A percentile compares a stretch with the other conserved stretches of the same genome.
Conservation (phyloP, 2,797 vertebrate genomes). For the Syngnathus rostellatus region DNA sequence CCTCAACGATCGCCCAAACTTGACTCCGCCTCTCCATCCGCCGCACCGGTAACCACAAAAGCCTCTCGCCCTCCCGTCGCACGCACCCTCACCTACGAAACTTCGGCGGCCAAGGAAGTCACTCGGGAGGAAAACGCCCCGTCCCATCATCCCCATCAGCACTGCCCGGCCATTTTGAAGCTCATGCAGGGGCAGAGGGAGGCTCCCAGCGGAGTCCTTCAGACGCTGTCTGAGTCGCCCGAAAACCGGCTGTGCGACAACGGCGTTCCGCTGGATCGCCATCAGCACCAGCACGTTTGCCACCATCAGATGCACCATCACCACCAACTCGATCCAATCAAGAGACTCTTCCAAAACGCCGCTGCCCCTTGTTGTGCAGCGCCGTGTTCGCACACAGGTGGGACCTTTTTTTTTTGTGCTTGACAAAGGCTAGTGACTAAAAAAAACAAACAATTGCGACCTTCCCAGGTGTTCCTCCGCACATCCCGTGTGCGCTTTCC, state of each 20-base stretch:
- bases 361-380: constrained; percentile 25
- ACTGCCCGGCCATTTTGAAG: constrained; percentile 89
- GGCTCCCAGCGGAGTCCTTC: constrained; percentile 67
- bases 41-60: constrained; percentile 27
- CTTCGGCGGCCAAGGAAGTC: constrained; percentile 27
- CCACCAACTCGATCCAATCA: constrained; percentile 54
- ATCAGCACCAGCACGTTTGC: constrained; percentile 39
- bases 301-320: constrained; percentile 30
- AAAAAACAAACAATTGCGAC: background rate
- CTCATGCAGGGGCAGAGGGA: constrained; percentile 72
- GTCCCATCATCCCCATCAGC: constrained; percentile 50
- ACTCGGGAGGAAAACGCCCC: background rate
- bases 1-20: constrained; percentile 34
- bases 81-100: constrained; percentile 79
- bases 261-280: constrained; percentile 47
- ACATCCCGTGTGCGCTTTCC: constrained; percentile 68
- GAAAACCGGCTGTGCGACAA: constrained; percentile 74
- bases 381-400: constrained; percentile 47
- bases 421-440: too few species aligned
- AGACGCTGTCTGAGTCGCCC: constrained; percentile 74
- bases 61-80: constrained; percentile 60
- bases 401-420: constrained; percentile 19
- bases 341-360: constrained; percentile 63
- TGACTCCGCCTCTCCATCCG: constrained; percentile 23
- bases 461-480: constrained; percentile 31